Evolutionary conservation across 2,797 vertebrate species (phyloP).

Genomic region (Protosalanx chinensis): DNA sequence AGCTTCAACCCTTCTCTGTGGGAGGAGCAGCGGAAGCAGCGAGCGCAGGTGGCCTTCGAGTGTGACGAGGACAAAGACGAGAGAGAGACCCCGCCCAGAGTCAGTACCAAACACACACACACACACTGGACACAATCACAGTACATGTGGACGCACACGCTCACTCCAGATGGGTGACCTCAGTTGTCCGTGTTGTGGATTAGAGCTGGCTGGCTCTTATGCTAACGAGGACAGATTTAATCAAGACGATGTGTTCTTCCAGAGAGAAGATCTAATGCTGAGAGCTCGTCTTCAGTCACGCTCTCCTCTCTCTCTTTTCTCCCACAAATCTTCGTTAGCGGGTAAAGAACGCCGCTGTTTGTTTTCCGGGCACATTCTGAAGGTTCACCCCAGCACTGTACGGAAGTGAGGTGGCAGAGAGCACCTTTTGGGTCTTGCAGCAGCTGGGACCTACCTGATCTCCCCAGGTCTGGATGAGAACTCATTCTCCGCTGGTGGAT

Average conservation of each 20-base stretch:
- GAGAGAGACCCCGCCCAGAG: conserved; percentile 88
- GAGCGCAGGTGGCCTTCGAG: conserved; percentile 97
- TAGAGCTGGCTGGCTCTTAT: not conserved
- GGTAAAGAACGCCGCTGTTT: no score
- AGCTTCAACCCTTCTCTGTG: conserved; percentile 96
- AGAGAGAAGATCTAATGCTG: not conserved
- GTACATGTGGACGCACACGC: not conserved
- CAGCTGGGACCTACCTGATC: no score
- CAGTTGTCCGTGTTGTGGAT: not conserved
- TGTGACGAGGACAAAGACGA: conserved; percentile 98
- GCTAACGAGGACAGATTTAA: not conserved
- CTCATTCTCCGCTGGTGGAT: not conserved
- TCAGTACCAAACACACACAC: conserved; percentile 60
- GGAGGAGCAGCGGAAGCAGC: conserved; percentile 96
- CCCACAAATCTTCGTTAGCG: no score
- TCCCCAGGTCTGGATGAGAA: not conserved
- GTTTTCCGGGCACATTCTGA: no score
- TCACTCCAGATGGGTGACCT: not conserved
- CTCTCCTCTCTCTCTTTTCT: no score
- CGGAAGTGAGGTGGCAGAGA: no score
- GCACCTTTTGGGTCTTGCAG: not conserved
- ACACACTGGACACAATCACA: not conserved
- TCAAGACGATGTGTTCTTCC: not conserved
- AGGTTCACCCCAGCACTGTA: no score
- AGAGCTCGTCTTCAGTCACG: no score